phyloP scores from a whole-genome alignment of 2,888 invertebrate genomes.

The Idaea dimidiata region DNA sequence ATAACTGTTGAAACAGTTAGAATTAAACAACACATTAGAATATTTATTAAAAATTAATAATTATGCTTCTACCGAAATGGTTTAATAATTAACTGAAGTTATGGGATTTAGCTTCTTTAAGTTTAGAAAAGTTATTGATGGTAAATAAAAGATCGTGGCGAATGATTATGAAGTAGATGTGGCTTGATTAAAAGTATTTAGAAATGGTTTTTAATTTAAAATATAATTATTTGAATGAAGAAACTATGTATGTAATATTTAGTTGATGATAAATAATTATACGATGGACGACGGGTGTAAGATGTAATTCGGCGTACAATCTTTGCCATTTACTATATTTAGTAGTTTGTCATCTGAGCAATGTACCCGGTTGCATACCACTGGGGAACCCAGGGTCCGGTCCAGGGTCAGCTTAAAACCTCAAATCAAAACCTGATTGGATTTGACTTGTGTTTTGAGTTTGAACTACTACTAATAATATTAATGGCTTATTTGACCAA shows the following conservation, averaged over 20 bases:
- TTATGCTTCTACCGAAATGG: background rate
- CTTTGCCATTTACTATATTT: too few relatives aligned
- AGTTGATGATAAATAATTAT: too few relatives aligned
- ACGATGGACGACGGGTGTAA: too few relatives aligned
- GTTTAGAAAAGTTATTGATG: background rate
- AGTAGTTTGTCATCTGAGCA: too few relatives aligned
- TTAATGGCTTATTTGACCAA: too few relatives aligned
- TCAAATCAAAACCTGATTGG: too few relatives aligned
- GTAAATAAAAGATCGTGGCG: background rate
- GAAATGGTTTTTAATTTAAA: background rate
- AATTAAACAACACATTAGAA: background rate
- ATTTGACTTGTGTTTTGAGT: too few relatives aligned
- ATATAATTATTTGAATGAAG: background rate
- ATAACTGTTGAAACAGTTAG: background rate
- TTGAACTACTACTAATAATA: too few relatives aligned
- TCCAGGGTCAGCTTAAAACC: too few relatives aligned
- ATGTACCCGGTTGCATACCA: too few relatives aligned
- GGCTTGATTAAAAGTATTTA: background rate
- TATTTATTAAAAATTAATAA: background rate
- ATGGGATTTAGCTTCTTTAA: background rate
- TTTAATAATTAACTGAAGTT: slow-evolving; percentile 1
- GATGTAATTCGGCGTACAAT: too few relatives aligned
- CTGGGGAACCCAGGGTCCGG: too few relatives aligned
- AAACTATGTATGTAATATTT: background rate
- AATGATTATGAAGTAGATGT: background rate